These are phyloP conservation scores for Bombus picipes DNA, from an alignment of 1,140 invertebrate species.

Conservation along the genomic window DNA sequence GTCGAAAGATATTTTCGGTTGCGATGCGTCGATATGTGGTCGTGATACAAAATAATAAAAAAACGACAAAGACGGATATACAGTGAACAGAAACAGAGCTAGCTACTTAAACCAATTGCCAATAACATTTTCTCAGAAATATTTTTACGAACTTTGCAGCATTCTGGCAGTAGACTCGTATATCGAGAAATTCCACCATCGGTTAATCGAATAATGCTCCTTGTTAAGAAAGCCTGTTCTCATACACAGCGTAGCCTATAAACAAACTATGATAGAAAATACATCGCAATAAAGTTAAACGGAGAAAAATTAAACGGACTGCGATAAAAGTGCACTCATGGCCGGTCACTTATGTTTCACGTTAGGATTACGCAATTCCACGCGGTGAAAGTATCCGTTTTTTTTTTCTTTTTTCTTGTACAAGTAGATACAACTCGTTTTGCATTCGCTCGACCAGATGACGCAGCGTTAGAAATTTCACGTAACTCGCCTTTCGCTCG, in stretches of 20 bases:
- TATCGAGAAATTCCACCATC: background rate
- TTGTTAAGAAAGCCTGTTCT: background rate
- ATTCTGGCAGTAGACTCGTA: too few relatives aligned
- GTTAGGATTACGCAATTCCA: slow-evolving; percentile 1
- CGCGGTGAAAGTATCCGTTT: slow-evolving; percentile 10
- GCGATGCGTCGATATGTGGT: too few relatives aligned
- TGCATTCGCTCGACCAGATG: background rate
- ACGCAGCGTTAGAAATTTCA: slow-evolving; percentile 9
- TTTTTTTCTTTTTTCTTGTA: slow-evolving; percentile 1
- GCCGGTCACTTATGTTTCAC: background rate
- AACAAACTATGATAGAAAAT: background rate
- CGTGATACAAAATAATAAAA: too few relatives aligned
- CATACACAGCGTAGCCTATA: too few relatives aligned
- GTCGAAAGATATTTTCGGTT: too few relatives aligned
- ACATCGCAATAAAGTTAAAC: background rate
- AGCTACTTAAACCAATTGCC: too few relatives aligned
- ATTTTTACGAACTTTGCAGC: too few relatives aligned
- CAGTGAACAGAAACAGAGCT: too few relatives aligned
- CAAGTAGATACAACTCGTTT: slow-evolving; percentile 11
- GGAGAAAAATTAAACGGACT: background rate
- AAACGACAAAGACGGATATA: too few relatives aligned
- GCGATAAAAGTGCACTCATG: background rate
- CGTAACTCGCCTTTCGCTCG: background rate
- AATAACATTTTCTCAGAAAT: too few relatives aligned
- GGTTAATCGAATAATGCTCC: background rate